Evolutionary conservation across 2,888 invertebrate species (phyloP).

Genomic region (Tillus elongatus): DNA sequence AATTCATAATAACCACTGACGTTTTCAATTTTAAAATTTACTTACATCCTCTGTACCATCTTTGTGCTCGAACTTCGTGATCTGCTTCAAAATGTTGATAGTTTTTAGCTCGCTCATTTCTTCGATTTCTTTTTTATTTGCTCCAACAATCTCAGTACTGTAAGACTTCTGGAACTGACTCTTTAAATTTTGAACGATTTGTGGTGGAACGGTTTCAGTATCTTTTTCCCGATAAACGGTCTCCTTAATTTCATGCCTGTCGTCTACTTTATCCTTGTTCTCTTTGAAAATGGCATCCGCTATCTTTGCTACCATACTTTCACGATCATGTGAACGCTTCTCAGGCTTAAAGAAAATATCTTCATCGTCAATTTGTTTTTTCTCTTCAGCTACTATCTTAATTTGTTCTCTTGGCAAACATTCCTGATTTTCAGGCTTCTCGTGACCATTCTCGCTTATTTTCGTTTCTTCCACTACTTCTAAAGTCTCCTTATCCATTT

Average conservation of each 20-base stretch:
- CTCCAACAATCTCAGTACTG: constrained; percentile 23
- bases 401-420: too few relatives aligned
- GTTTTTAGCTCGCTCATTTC: constrained; percentile 30
- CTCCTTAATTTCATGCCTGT: neutral
- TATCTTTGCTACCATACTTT: constrained; percentile 1
- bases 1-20: neutral
- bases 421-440: too few relatives aligned
- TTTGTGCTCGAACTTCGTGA: constrained; percentile 36
- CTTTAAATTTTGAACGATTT: constrained; percentile 31
- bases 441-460: constrained; percentile 9
- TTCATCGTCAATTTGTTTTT: too few relatives aligned
- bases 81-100: constrained; percentile 36
- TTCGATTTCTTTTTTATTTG: constrained; percentile 21
- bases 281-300: constrained; percentile 1
- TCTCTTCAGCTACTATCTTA: too few relatives aligned
- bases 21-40: constrained; percentile 19
- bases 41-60: constrained; percentile 23
- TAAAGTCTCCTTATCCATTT: too few relatives aligned
- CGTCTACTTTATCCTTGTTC: too few relatives aligned
- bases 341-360: too few relatives aligned
- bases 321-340: too few relatives aligned
- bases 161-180: constrained; percentile 30
- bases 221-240: constrained; percentile 26
- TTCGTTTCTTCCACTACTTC: too few relatives aligned
- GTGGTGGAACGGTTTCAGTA: constrained; percentile 28